Base-by-base conservation (phyloP, 2,797 vertebrate genomes). In the Clarias laeviceps region DNA sequence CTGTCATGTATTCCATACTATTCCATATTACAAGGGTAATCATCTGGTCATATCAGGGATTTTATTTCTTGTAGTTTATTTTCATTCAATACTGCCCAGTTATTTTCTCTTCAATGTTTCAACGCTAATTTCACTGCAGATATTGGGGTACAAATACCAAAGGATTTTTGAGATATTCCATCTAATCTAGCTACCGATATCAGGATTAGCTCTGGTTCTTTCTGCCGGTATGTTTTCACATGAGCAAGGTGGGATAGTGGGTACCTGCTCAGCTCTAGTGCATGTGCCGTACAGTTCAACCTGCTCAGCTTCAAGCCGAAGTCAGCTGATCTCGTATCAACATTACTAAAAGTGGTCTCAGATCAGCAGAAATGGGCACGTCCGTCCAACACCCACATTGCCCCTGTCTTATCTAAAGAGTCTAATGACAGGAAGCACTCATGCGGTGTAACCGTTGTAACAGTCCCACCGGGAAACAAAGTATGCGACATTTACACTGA, bases 401-500 rank as follows among this genome's bases (percentile, higher is more conserved):
- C 54, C 66, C 81, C 66, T 32, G 80, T 22, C 85, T 86, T 85
- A 89, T 89, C 83, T 83, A n/a, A 79, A 61, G 72, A 34, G 82
- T 78, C 82, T 80, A 74, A 56, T 89, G 88, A 89, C 88, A 82
- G 84, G 62, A 54, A 81, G 80, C 83, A 80, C 76, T 80, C 64
- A 73, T 62, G 85, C 56, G 37, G 59, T 8, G 32, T 57, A 84
- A 87, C 66, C 56, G 84, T 74, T 45, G 66, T 81, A 79, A 74
- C 80, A 8, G 56, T 88, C 88, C 83, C 85, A 79, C 68, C 22
- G 79, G 88, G 76, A 85, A 73, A 70, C 68, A 32, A 80, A 72
- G 76, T 83, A 86, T 86, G 85, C 62, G 73, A 82, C 85, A 82
- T 86, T 86, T 83, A 86, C 73, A 65, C 64, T 40, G 80, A 78